Evolutionary conservation across 2,888 invertebrate species (phyloP), one percentile per base, ranked within the genome.

Genomic region (Corbicula japonica): DNA sequence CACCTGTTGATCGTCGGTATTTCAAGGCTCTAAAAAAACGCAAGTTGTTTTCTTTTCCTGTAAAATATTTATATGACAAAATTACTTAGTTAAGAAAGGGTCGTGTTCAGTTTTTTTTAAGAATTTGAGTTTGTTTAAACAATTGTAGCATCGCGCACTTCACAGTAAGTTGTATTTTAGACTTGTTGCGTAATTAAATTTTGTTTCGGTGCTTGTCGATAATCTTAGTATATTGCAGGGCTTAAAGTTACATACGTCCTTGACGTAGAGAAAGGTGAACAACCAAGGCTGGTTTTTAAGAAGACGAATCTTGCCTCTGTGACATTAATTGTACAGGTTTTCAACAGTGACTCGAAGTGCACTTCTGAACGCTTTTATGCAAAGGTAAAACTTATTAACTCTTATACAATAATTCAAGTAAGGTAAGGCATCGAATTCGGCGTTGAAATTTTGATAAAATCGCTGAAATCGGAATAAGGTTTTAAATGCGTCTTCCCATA

Each of bases 241-340:
- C 30, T 79, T 6, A 62, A 71, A 46, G 70, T 75, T 8, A 75
- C 50, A 23, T 41, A 62, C 6, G 54, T 46, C 0, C 35, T 79
- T 2, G 79, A 79, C 28, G 66, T 54, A 8, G 62, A 34, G 5
- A 54, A 61, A 1, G 28, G 15, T 8, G 46, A 52, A 0, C 46
- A 54, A 15, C 32, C 66, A 1, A 50, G 78, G 23, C 28, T 78
- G 8, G 18, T 44, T 12, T 78, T 78, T 56, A 62, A 28, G 1
- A 21, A 30, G 10, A 63, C 48, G 35, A 44, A 66, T 18, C 4
- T 21, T 0, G 58, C 58, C 2, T 58, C 58, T 1, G 2, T 58
- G 8, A 28, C 58, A 34, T 1, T 6, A 2, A 23, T 35, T 21
- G 3, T 21, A 28, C 28, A 35, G 15, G 21, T 35, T 18, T 58